Base-by-base conservation (phyloP, 2,888 invertebrate genomes). In the Hydroisotoma schaefferi region DNA sequence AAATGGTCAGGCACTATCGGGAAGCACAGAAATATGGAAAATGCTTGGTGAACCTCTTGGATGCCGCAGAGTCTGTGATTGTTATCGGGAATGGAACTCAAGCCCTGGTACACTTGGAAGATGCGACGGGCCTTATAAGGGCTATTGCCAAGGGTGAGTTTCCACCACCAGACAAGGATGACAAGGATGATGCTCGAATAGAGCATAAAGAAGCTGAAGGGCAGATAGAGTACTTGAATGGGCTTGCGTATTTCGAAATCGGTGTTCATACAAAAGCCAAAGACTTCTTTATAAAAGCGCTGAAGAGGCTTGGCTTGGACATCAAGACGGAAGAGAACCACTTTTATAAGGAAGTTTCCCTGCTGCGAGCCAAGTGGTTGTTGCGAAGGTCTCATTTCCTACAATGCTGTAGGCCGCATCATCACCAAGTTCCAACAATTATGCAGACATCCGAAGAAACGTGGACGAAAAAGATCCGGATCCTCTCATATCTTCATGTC, bases 11-110 rank as follows among this genome's bases (percentile, higher is more conserved):
- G 26, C 70, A 70, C 29, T 70, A 68, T 29, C 33, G 61, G 27
- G 63, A 67, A 27, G 70, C 72, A 1, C 66, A 69, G 51, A 71
- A 71, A 46, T 69, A 61, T 57, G 69, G 68, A 8, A 63, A 68
- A 53, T 70, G 70, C 46, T 37, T 70, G 12, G 53, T 59, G 26
- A 65, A 70, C 40, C 53, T 69, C 10, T 22, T 70, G 52, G 65
- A 67, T 8, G 66, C 69, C 12, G 70, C 68, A 1, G 72, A 72
- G 20, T 46, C 68, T 2, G 57, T 62, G 18, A 63, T 70, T 5
- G 55, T 63, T 0, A 56, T 68, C 18, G 70, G 72, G 40, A 65
- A 68, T 51, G 66, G 62, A 8, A 60, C 46, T 29, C 69, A 69
- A 57, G 70, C 70, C 0, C n/a, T 70, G 10, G 48, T 60, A n/a